Percentiles rank a stretch among this genome's conserved stretches.
Conservation (phyloP, 1,140 invertebrate genomes). For the Gryllus bimaculatus region DNA sequence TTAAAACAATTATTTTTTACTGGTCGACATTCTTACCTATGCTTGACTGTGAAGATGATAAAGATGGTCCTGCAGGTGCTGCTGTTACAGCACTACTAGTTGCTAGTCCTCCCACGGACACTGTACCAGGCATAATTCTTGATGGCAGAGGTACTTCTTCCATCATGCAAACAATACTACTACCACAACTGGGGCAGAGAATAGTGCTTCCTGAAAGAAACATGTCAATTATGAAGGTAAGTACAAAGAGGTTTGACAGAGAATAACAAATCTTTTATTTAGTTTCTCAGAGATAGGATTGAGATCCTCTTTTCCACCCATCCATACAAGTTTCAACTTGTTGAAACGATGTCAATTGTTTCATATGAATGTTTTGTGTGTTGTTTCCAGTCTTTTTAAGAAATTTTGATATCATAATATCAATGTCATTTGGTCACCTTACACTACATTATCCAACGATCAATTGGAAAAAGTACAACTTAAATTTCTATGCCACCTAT, state of each 20-base stretch:
- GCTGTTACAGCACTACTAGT: background rate
- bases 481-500: too few relatives aligned
- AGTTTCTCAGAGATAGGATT: background rate
- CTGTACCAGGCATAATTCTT: background rate
- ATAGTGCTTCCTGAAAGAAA: background rate
- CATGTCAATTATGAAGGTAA: background rate
- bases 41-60: slow-evolving; percentile 31
- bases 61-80: slow-evolving; percentile 7
- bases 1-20: too few relatives aligned
- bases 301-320: background rate
- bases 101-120: too few relatives aligned
- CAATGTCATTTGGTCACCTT: too few relatives aligned
- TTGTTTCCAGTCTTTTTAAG: too few relatives aligned
- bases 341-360: too few relatives aligned
- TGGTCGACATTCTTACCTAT: slow-evolving; percentile 24
- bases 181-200: slow-evolving; percentile 47
- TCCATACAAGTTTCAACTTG: background rate
- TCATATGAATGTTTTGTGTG: too few relatives aligned
- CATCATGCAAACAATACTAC: slow-evolving; percentile 44
- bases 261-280: too few relatives aligned
- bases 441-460: too few relatives aligned
- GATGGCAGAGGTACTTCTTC: slow-evolving; percentile 24
- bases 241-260: background rate
- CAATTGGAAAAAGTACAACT: too few relatives aligned
- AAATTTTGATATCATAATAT: too few relatives aligned